Conservation (phyloP, 2,113 vertebrate species). For the Rostratula benghalensis region DNA sequence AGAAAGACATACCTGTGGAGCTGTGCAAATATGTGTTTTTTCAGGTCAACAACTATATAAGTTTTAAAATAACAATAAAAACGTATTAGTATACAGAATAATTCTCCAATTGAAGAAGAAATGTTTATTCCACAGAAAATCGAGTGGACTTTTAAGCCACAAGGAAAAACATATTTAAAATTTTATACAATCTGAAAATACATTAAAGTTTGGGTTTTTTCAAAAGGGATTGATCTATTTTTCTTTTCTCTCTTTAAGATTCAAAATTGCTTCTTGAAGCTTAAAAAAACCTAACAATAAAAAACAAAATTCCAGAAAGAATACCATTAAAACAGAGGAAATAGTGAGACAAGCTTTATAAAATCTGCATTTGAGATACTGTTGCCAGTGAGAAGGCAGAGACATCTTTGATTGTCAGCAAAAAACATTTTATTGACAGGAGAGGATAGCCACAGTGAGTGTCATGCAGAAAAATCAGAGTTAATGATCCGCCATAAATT, state of each 20-base stretch:
- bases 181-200: neutral
- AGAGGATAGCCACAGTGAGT: neutral
- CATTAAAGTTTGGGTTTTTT: neutral
- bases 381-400: neutral
- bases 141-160: neutral
- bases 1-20: neutral
- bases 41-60: neutral
- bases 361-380: neutral
- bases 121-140: neutral
- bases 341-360: neutral
- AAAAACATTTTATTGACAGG: slow-evolving; percentile 37
- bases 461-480: slow-evolving; percentile 28
- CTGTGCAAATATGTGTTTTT: neutral
- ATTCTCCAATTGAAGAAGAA: neutral
- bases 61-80: neutral
- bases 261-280: neutral
- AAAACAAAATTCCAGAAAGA: neutral
- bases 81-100: neutral
- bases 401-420: slow-evolving; percentile 4
- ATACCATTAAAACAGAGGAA: neutral
- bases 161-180: neutral
- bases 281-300: neutral
- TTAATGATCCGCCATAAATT: neutral
- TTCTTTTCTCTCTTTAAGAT: neutral
- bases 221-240: neutral